Evolutionary conservation across 2,113 vertebrate species (phyloP), one percentile per base, ranked within the genome.

Genomic region (Salvelinus sp.): DNA sequence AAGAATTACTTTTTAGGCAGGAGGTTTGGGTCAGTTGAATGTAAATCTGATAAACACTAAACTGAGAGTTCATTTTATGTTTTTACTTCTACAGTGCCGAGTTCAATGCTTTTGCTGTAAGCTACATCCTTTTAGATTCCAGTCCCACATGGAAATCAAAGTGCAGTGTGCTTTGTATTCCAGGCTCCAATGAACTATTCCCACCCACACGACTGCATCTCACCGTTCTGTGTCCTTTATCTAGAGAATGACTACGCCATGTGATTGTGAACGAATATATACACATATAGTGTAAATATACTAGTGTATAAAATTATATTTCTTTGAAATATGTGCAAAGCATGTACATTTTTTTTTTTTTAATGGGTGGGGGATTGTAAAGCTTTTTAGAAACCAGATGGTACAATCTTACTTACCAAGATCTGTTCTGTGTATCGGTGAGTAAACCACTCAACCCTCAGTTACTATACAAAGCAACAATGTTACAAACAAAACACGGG

Each of bases 211-310:
- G 50, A 73, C 79, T 80, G 33, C 60, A 66, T 62, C 76, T 72
- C 60, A 60, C 76, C 76, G 62, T 48, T 70, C 38, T 10, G 72
- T 79, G 74, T 70, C 74, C 60, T 71, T 78, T 74, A 81, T 75
- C 48, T 77, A 65, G 68, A 67, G 2, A 92, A 88, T 58, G 50
- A 86, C 89, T 92, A 93, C 90, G 90, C 94, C 93, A 62, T 62
- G 58, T 62, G n/a, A 94, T 93, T 92, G 78, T 90, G 81, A 93
- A 82, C 90, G 81, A 91, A 84, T 89, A 82, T 88, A 62, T 50
- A 30, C 60, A 33, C 28, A 6, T 27, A 81, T 89, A 44, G 9
- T 44, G 38, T 92, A 85, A 93, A 90, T 92, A 93, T 88, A 88
- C 88, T 86, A 91, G 83, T 93, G 80, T 87, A 67, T 80, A 82